Evolutionary conservation across 2,888 invertebrate genomes (phyloP).

Genomic region (Parnassius orleans): DNA sequence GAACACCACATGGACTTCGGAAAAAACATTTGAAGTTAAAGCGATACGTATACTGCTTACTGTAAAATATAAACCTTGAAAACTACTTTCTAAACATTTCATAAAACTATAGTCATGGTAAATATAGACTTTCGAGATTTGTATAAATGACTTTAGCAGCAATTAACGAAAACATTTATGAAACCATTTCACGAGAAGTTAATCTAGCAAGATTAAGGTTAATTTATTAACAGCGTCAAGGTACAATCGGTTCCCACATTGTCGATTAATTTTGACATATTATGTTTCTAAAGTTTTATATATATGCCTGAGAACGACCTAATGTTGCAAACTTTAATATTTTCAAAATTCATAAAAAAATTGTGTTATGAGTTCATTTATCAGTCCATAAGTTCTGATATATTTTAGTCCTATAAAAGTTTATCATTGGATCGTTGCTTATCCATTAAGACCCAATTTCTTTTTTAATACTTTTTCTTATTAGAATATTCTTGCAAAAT

Average conservation of each 20-base stretch:
- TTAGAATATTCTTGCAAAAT: too few relatives aligned
- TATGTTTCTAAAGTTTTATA: constrained; percentile 4
- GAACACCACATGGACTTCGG: too few relatives aligned
- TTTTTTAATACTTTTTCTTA: too few relatives aligned
- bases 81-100: too few relatives aligned
- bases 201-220: constrained; percentile 9
- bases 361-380: constrained; percentile 13
- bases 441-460: not conserved
- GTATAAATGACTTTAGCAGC: too few relatives aligned
- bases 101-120: too few relatives aligned
- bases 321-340: constrained; percentile 12
- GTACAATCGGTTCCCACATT: constrained; percentile 19
- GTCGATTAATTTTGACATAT: constrained; percentile 10
- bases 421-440: constrained; percentile 1
- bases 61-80: too few relatives aligned
- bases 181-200: not conserved
- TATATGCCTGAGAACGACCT: constrained; percentile 15
- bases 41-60: too few relatives aligned
- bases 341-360: constrained; percentile 20
- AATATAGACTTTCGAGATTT: too few relatives aligned
- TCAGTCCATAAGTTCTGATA: constrained; percentile 4
- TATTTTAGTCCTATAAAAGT: constrained; percentile 4
- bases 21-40: too few relatives aligned
- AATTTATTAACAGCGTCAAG: constrained; percentile 1
- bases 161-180: too few relatives aligned